Base-by-base conservation (phyloP, 1,140 invertebrate genomes). In the Octopus bimaculoides region DNA sequence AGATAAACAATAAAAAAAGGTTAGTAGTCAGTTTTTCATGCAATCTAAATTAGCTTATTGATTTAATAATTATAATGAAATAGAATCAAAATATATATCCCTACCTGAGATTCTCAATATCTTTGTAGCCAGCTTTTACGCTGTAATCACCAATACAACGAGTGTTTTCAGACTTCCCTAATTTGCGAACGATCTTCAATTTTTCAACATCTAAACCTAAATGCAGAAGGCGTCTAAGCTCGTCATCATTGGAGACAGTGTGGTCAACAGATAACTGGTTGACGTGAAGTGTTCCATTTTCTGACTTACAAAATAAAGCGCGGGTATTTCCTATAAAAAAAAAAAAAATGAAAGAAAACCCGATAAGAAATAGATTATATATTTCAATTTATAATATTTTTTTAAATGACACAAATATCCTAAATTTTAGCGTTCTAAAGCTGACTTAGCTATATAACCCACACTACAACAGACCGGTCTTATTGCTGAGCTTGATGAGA, bases 61-160 rank as follows among this genome's bases (percentile, higher is more conserved):
- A 66, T 66, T 66, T n/a, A 12, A 66, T 12, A 66, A 14, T 66
- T 66, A n/a, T 66, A 66, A 66, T 14, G n/a, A 66, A 66, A 66
- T 14, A 66, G 12, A 66, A 66, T 14, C 12, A 12, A 66, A 66
- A 66, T 14, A 12, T 14, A 66, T 66, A 1, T 75, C 8, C 52
- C 14, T 83, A 91, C 90, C 86, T 86, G 7, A 91, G 78, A 79
- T 93, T 92, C 26, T 95, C 94, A 86, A 95, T 94, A 80, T 96
- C 95, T 88, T 93, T 94, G 84, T 96, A 96, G 5, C 94, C 93
- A 4, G 94, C 95, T 90, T 97, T 97, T 0, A 97, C 93, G 81
- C 95, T 90, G 86, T 96, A 96, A 90, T 97, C 96, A n/a, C 96
- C 96, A 41, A 97, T 90, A 85, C 96, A 97, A 61, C 96, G 89